Evolutionary conservation across 2,797 vertebrate genomes (phyloP), one percentile per base, ranked within the genome.

Genomic region (Micromesistius poutassou): DNA sequence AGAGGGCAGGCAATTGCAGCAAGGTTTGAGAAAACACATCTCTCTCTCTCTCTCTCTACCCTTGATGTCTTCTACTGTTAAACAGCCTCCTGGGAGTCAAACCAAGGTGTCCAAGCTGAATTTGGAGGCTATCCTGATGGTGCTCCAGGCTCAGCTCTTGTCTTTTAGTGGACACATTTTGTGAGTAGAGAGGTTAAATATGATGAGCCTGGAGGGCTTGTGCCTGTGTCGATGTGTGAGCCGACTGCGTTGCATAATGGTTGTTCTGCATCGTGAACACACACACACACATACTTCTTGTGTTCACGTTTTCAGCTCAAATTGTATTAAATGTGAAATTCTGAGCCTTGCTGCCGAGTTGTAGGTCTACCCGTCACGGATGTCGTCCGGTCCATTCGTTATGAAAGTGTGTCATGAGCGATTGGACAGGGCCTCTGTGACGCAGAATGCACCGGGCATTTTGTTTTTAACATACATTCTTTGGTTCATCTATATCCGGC

Each of bases 1-100:
- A 94, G 84, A 86, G 85, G 85, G 91, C 93, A 93, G 94, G 94
- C 95, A 95, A 89, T 38, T 94, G 91, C 92, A 89, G 85, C 82
- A 83, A 90, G 82, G 80, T 72, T 81, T 83, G 78, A 78, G 76
- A 87, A 87, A 89, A 90, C 42, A 91, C 80, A 84, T 84, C 50
- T 73, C 82, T 80, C 80, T 83, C 78, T 71, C 38, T 80, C 72
- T 82, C 83, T 80, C 77, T 55, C 46, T 50, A 22, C 19, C 46
- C 46, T 50, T 50, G 46, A 50, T 42, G 40, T 42, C 40, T 2
- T 50, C 4, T 22, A 19, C 14, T 50, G 42, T 50, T 50, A 55
- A 55, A 22, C 50, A 55, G 42, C 42, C 42, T 50, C 19, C 42
- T 50, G 46, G 46, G 46, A 46, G 3, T 46, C 36, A 16, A 50